Base-by-base conservation (phyloP, 1,140 invertebrate genomes). In the Drosophila lacertosa region DNA sequence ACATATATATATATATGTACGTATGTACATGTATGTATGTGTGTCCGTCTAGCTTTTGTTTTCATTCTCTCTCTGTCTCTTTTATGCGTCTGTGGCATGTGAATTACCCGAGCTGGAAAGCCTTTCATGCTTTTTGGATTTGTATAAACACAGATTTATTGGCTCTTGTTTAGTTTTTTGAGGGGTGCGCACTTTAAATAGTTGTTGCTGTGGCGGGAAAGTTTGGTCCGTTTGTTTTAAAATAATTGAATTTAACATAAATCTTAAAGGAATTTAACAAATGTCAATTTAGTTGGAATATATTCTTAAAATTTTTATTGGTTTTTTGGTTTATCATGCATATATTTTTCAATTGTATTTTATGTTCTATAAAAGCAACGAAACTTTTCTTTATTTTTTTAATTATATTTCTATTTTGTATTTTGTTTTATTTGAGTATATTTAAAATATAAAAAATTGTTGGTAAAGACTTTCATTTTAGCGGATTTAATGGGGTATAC, bases 141-240 rank as follows among this genome's bases (percentile, higher is more conserved):
- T 88, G 77, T 81, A 75, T 76, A 86, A 86, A 88, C 81, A 86
- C 88, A 81, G 81, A 86, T 88, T 86, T 86, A 86, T 86, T 86
- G 82, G 68, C 37, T 88, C 26, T 70, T 58, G 45, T 32, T 59
- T 54, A 22, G 47, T 59, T 64, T 70, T 69, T 33, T 39, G 29
- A 51, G 44, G 22, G 35, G 35, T 51, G 51, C 9, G 26, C n/a
- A 33, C 29, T 60, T 60, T 67, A 15, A 29, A 64, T 45, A 77
- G 33, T 32, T 39, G 33, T 33, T 57, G 44, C 65, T 39, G 2
- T 16, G 37, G 22, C 11, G 13, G 1, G 26, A 65, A 40, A 22
- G 24, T 45, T 55, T 4, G 16, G 35, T 51, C 7, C 2, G 15
- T 40, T 15, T 2, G 11, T 6, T 0, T 40, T 0, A 18, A 35